A percentile compares a stretch with the other conserved stretches of the same genome.
These are phyloP conservation scores for Eidolon dupreanum DNA, from an alignment of 2,797 vertebrate genomes.

Conservation along the genomic window DNA sequence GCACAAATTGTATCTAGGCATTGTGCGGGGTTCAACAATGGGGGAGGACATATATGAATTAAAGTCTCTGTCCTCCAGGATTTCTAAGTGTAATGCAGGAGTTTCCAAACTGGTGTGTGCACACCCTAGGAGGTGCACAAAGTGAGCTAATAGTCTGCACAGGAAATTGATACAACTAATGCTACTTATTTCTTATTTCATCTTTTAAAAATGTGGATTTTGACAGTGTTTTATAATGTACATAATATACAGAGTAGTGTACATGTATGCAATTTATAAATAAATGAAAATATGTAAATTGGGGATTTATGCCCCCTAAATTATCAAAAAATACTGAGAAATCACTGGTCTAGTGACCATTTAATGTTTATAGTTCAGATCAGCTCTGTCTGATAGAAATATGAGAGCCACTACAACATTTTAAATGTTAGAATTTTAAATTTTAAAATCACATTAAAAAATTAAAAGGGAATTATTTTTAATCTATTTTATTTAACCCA, in stretches of 20 bases:
- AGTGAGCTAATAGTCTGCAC: neutral
- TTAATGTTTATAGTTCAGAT: neutral
- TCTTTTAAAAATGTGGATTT: constrained; percentile 34
- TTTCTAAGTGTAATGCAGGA: neutral
- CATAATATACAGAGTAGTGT: neutral
- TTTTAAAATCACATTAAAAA: constrained; percentile 13
- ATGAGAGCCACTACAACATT: neutral
- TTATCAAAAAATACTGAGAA: constrained; percentile 23
- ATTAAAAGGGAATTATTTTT: neutral
- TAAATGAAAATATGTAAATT: neutral
- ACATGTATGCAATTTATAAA: neutral
- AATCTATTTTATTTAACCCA: constrained; percentile 12
- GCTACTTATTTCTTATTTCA: constrained; percentile 30
- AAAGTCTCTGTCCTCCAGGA: neutral
- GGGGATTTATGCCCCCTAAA: neutral
- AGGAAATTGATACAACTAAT: neutral
- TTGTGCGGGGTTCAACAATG: neutral
- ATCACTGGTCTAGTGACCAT: neutral
- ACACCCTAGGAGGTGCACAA: neutral
- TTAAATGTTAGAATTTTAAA: neutral
- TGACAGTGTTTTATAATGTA: neutral
- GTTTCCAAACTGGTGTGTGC: constrained; percentile 10
- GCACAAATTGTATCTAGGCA: neutral
- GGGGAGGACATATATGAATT: neutral
- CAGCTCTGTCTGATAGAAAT: neutral